Evolutionary conservation across 2,797 vertebrate genomes (phyloP), one percentile per base, ranked within the genome.

Genomic region (Varecia variegata): DNA sequence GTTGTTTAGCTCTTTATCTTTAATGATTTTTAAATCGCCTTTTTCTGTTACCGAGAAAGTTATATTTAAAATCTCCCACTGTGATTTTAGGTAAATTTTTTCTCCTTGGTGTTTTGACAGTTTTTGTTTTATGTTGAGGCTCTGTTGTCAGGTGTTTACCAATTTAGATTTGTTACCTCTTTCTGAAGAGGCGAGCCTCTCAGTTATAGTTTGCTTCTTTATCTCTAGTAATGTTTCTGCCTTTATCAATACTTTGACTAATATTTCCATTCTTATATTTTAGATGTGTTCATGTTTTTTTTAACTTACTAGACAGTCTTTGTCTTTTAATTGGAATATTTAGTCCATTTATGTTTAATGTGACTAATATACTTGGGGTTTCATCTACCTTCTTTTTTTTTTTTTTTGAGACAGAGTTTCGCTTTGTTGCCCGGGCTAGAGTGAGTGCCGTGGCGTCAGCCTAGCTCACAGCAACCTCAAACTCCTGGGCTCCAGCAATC

Each of bases 121-220:
- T 56, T 81, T 86, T 96, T 93, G 27, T 30, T 65, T 74, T 73
- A 54, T 67, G 86, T 94, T 84, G 77, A 52, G n/a, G 30, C 30
- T 38, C 6, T 40, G 27, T 76, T 80, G 12, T 45, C 52, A 21
- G 14, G 3, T 76, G 4, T 35, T 21, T 50, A 17, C 40, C 77
- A 45, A 27, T 52, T 77, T 84, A 70, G 45, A 52, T 62, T 81
- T 70, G 15, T 74, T 60, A 1, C 50, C 6, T 58, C 7, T 89
- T 89, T 14, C 32, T 58, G 21, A 68, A 83, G 58, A 58, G 35
- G 11, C 73, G 54, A 82, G 15, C 52, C 25, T 58, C 9, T 60
- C 38, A 62, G 11, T 65, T 40, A 25, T 40, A 62, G 30, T 65
- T 76, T 47, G 8, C 54, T 6, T 58, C 11, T 80, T 89, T 85